phyloP scores from a whole-genome alignment of 2,113 vertebrate species.

The Oncorhynchus mykiss region DNA sequence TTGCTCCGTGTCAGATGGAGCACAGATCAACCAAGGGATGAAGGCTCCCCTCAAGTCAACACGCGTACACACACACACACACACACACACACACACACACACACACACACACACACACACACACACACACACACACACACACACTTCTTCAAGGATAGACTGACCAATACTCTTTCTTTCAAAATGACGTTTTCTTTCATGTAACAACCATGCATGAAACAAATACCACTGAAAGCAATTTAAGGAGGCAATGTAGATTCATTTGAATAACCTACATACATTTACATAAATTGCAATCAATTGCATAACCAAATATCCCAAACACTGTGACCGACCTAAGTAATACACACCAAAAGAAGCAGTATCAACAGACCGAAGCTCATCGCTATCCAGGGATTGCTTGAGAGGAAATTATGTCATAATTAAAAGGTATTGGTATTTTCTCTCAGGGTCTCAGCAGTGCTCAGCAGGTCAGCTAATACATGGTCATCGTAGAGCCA shows the following conservation, averaged over 20 bases:
- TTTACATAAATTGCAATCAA: too few species aligned
- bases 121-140: not conserved
- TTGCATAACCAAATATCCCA: conserved; percentile 8
- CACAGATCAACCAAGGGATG: conserved; percentile 59
- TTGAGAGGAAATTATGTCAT: conserved; percentile 62
- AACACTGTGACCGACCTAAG: too few species aligned
- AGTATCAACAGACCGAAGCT: conserved; percentile 34
- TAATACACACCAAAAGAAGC: conserved; percentile 46
- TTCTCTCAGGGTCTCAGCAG: conserved; percentile 10
- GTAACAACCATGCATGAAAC: not conserved
- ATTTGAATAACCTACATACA: too few species aligned
- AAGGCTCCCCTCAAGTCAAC: conserved; percentile 53
- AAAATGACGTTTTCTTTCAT: not conserved
- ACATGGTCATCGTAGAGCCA: conserved; percentile 47
- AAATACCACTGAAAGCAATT: conserved; percentile 6
- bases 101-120: conserved; percentile 5
- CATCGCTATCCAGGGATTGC: conserved; percentile 37
- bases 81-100: conserved; percentile 8
- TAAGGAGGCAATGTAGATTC: too few species aligned
- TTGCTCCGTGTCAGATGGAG: conserved; percentile 61
- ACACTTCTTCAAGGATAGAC: conserved; percentile 5
- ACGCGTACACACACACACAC: conserved; percentile 5
- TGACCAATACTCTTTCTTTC: not conserved
- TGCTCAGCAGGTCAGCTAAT: conserved; percentile 62
- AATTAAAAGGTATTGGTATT: conserved; percentile 57